Evolutionary conservation across 2,888 invertebrate species (phyloP).

Genomic region (Calameuta filiformis): DNA sequence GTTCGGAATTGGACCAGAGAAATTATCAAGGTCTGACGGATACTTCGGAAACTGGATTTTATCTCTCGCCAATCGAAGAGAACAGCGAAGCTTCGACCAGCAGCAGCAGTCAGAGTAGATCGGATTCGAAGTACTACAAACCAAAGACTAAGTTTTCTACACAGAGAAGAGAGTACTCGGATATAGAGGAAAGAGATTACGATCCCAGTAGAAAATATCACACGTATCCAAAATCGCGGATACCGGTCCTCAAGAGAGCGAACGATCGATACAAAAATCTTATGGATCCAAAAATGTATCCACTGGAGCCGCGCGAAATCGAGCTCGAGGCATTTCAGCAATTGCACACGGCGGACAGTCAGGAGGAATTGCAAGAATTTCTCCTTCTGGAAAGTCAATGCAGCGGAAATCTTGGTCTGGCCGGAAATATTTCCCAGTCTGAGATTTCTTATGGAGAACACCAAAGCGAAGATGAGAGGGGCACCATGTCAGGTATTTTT

Average conservation of each 20-base stretch:
- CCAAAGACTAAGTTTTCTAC: constrained; percentile 5
- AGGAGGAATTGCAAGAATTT: constrained; percentile 74
- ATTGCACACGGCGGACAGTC: constrained; percentile 72
- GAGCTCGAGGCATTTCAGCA: constrained; percentile 71
- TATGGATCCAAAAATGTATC: constrained; percentile 65
- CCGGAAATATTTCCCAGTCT: constrained; percentile 64
- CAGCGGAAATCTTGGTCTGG: constrained; percentile 66
- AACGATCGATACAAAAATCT: constrained; percentile 46
- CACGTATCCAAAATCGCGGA: constrained; percentile 69
- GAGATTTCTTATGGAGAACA: constrained; percentile 46
- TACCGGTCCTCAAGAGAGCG: constrained; percentile 54
- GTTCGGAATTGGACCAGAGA: constrained; percentile 20
- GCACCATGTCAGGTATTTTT: constrained; percentile 59
- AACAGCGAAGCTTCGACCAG: constrained; percentile 70
- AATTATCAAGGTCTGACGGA: constrained; percentile 28
- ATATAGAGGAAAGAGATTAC: constrained; percentile 21
- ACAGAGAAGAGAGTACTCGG: constrained; percentile 14
- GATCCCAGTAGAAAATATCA: constrained; percentile 63
- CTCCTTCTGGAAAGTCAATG: constrained; percentile 72
- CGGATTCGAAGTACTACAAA: constrained; percentile 20
- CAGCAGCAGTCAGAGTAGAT: constrained; percentile 61
- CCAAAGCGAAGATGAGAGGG: constrained; percentile 53
- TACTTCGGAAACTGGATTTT: constrained; percentile 44
- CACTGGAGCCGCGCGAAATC: constrained; percentile 71
- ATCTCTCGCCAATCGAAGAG: constrained; percentile 71